Base-by-base conservation (phyloP, 2,113 vertebrate genomes). In the Bubo bubo region DNA sequence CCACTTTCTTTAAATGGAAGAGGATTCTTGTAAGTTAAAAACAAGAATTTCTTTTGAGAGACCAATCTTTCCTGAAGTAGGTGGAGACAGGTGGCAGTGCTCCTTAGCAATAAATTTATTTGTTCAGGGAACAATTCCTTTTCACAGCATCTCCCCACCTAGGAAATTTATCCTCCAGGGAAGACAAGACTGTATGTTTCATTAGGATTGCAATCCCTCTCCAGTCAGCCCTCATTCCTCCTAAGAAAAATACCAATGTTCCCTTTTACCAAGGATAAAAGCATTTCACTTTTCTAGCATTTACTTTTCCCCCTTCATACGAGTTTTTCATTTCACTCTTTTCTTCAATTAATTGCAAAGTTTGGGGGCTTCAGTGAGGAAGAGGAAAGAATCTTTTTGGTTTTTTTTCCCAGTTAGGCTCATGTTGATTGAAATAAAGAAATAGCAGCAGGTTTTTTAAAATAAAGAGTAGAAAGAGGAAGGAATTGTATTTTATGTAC, bases 51-150 rank as follows among this genome's bases (percentile, higher is more conserved):
- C 30, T 81, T 81, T 35, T 41, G 70, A 53, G 66, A 95, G 63
- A 39, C 53, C 53, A 73, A 49, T 79, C 70, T 68, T 60, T 91
- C 71, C 23, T 72, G 53, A 79, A 63, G 41, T 27, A 24, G 21
- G 20, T 59, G 52, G 74, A 81, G 62, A 73, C 13, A 63, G 62
- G 83, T 79, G 39, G 62, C 49, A 88, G 35, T 12, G 53, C 52
- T 91, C 37, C 76, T 86, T 79, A 70, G 72, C 67, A n/a, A 80
- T 70, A 81, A 80, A 94, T 94, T 68, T 60, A 43, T 95, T 92
- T 93, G 62, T 82, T 72, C 17, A 10, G 68, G 45, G 68, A 94
- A 73, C 59, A 90, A 58, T 88, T 92, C 68, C 32, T 88, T 80
- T 79, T 63, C 84, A 72, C 64, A 85, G 23, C 55, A 7, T 52